Conservation (phyloP, 2,797 vertebrate species). For the Microchirus variegatus region DNA sequence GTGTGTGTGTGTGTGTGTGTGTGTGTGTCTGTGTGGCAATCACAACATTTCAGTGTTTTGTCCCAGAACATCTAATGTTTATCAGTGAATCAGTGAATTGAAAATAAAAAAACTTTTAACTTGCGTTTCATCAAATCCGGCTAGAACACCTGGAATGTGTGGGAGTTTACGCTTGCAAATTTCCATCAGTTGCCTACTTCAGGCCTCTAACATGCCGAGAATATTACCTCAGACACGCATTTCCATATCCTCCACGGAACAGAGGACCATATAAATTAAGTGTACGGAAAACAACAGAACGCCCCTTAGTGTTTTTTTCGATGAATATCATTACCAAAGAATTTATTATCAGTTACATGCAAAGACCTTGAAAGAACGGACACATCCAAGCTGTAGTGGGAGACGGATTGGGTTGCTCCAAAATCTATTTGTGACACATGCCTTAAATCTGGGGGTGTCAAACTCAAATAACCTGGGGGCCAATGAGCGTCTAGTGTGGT, state of each 20-base stretch:
- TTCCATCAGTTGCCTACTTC: slow-evolving; percentile 46
- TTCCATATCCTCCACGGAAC: slow-evolving; percentile 56
- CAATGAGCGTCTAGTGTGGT: too few species aligned
- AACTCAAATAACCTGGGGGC: too few species aligned
- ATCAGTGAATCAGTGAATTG: slow-evolving; percentile 54
- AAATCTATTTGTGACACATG: too few species aligned
- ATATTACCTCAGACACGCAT: slow-evolving; percentile 47
- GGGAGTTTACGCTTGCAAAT: slow-evolving; percentile 12
- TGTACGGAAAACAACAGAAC: slow-evolving; percentile 50
- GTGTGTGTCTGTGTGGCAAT: slow-evolving; percentile 28
- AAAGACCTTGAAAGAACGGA: slow-evolving; percentile 41
- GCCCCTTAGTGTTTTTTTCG: slow-evolving; percentile 61
- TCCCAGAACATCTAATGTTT: slow-evolving; percentile 49
- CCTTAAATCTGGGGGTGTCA: too few species aligned
- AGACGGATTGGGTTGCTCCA: neutral
- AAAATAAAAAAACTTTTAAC: slow-evolving; percentile 48
- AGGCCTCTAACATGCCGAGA: slow-evolving; percentile 42
- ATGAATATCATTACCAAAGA: slow-evolving; percentile 70
- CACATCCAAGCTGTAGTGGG: slow-evolving; percentile 13
- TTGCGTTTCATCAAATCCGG: slow-evolving; percentile 12
- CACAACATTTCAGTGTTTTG: slow-evolving; percentile 40
- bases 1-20: slow-evolving; percentile 5
- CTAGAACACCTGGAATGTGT: slow-evolving; percentile 16
- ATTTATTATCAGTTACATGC: slow-evolving; percentile 44
- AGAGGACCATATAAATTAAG: slow-evolving; percentile 46